Evolutionary conservation across 1,140 invertebrate genomes (phyloP).

Genomic region (Phortica variegata): DNA sequence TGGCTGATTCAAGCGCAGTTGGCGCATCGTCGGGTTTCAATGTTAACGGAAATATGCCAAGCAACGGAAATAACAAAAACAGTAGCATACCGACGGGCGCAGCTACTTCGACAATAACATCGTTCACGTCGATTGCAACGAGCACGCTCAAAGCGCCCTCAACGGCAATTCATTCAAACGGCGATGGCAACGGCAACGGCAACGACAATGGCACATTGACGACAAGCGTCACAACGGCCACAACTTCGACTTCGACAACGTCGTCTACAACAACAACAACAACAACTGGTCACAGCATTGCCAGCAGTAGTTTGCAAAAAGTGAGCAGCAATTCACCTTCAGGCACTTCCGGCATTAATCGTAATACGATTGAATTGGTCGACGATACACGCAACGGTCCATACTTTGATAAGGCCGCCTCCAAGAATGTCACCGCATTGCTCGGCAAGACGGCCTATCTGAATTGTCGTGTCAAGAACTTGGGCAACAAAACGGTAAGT

Average conservation of each 20-base stretch:
- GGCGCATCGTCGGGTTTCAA: conserved; percentile 20
- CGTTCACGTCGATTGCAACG: conserved; percentile 16
- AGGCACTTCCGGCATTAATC: conserved; percentile 30
- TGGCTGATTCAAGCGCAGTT: conserved; percentile 12
- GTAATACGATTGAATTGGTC: conserved; percentile 47
- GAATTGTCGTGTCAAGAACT: conserved; percentile 80
- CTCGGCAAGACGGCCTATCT: conserved; percentile 82
- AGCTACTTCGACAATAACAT: conserved; percentile 1
- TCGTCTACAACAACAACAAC: conserved; percentile 12
- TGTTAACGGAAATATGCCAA: conserved; percentile 38
- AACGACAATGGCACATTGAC: conserved; percentile 25
- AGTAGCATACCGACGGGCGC: background rate
- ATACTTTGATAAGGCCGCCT: conserved; percentile 52
- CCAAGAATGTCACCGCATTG: conserved; percentile 70
- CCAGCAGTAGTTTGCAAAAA: conserved; percentile 41
- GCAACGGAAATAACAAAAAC: conserved; percentile 12
- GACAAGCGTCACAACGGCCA: conserved; percentile 24
- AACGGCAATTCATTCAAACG: no score
- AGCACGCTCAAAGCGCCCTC: background rate
- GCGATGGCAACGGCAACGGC: conserved; percentile 29
- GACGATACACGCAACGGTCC: conserved; percentile 50
- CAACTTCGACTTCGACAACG: background rate
- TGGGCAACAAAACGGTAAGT: conserved; percentile 85
- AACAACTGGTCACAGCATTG: conserved; percentile 22
- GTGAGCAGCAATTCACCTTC: conserved; percentile 16